Conservation (phyloP, 2,888 invertebrate genomes). For the Apamea anceps region DNA sequence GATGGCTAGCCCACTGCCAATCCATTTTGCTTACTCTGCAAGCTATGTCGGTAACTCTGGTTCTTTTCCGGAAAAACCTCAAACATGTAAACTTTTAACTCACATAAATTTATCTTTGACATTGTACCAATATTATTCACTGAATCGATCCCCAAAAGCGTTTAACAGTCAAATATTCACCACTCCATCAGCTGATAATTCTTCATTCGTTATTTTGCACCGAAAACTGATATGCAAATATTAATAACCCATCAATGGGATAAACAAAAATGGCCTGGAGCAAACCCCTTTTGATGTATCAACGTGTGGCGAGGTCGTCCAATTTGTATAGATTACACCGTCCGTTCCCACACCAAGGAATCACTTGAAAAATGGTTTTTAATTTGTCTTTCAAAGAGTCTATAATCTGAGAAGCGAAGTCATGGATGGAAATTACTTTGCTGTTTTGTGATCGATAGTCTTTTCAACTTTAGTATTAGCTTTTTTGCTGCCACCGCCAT, state of each 20-base stretch:
- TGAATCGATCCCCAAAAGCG: constrained; percentile 44
- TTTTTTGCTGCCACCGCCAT: constrained; percentile 46
- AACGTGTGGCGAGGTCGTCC: constrained; percentile 70
- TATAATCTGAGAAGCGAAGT: constrained; percentile 46
- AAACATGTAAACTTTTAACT: neutral
- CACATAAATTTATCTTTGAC: neutral
- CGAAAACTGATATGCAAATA: constrained; percentile 66
- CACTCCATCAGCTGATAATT: constrained; percentile 55
- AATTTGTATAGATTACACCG: constrained; percentile 81
- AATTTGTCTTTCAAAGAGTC: constrained; percentile 72
- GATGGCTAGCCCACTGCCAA: too few species aligned
- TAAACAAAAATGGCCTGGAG: constrained; percentile 68
- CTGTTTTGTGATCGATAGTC: constrained; percentile 61
- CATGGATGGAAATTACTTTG: constrained; percentile 54
- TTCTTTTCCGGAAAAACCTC: neutral
- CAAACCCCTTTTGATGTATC: constrained; percentile 73
- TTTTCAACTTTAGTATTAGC: constrained; percentile 59
- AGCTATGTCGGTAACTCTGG: too few species aligned
- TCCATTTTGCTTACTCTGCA: too few species aligned
- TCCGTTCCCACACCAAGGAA: constrained; percentile 67
- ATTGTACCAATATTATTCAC: constrained; percentile 11
- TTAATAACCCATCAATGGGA: constrained; percentile 70
- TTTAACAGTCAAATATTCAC: constrained; percentile 39
- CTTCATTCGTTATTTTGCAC: constrained; percentile 54
- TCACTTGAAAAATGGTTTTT: constrained; percentile 82